These are phyloP conservation scores for Selene dorsalis DNA, from an alignment of 2,797 vertebrate genomes.

Conservation along the genomic window DNA sequence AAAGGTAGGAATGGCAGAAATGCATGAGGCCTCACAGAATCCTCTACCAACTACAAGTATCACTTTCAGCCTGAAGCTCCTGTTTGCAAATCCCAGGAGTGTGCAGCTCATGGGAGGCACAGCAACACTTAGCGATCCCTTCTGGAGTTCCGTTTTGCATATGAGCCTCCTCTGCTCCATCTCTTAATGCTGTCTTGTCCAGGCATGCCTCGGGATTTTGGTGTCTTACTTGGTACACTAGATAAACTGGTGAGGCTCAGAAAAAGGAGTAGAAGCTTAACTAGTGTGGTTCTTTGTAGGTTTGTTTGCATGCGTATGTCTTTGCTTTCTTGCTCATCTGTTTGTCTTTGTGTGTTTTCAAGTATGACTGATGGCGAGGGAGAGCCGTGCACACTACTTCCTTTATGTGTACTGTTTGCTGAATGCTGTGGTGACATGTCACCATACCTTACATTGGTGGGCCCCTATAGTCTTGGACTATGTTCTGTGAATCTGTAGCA, in stretches of 20 bases:
- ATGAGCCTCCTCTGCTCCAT: background rate
- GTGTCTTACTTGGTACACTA: conserved; percentile 40
- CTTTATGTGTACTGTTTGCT: conserved; percentile 59
- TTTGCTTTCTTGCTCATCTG: conserved; percentile 20
- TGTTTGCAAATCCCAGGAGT: conserved; percentile 56
- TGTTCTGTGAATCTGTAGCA: conserved; percentile 19
- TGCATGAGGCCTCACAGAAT: conserved; percentile 41
- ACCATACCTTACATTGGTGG: conserved; percentile 29
- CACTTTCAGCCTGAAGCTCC: conserved; percentile 40
- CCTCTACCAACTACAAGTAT: conserved; percentile 30
- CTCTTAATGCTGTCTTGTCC: conserved; percentile 54
- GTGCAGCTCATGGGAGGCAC: conserved; percentile 36
- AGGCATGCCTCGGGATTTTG: conserved; percentile 63
- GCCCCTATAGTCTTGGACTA: conserved; percentile 27
- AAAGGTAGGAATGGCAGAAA: conserved; percentile 37
- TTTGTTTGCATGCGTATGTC: conserved; percentile 7
- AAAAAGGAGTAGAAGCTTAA: conserved; percentile 38
- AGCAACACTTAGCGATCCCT: conserved; percentile 37
- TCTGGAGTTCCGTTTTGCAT: conserved; percentile 52
- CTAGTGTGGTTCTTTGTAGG: conserved; percentile 27
- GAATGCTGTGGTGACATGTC: conserved; percentile 54
- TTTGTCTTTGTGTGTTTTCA: conserved; percentile 45
- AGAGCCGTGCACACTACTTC: conserved; percentile 34
- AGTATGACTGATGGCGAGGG: conserved; percentile 36
- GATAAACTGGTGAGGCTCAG: conserved; percentile 46